Conservation (phyloP, 2,888 invertebrate genomes). For the Agrilus biguttatus region DNA sequence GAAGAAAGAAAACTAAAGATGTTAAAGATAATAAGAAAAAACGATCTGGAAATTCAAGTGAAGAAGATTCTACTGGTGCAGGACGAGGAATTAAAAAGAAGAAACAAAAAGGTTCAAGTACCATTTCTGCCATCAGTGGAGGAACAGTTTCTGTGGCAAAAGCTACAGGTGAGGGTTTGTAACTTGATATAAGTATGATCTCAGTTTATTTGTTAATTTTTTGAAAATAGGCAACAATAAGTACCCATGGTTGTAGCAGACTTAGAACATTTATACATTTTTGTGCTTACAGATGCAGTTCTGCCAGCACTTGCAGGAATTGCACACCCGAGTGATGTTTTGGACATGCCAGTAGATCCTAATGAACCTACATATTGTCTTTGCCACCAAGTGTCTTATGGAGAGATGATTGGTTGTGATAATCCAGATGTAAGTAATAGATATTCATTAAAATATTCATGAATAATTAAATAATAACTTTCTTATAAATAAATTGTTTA, state of each 20-base stretch:
- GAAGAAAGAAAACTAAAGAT: constrained; percentile 55
- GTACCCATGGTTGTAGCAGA: too few relatives aligned
- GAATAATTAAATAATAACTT: not conserved
- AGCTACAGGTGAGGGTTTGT: constrained; percentile 31
- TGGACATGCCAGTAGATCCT: constrained; percentile 89
- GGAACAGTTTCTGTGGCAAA: constrained; percentile 23
- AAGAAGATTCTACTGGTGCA: constrained; percentile 33
- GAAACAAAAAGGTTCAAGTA: constrained; percentile 37
- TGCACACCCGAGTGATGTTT: constrained; percentile 77
- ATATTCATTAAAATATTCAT: constrained; percentile 1
- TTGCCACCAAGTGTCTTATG: constrained; percentile 93
- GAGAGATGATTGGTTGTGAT: constrained; percentile 96
- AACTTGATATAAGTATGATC: constrained; percentile 11
- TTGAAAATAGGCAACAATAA: too few relatives aligned
- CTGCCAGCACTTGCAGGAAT: constrained; percentile 40
- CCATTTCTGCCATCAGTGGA: constrained; percentile 13
- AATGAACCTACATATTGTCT: constrained; percentile 98
- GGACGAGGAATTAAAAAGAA: constrained; percentile 36
- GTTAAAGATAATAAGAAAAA: constrained; percentile 45
- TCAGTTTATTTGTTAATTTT: too few relatives aligned
- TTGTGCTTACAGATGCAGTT: constrained; percentile 20
- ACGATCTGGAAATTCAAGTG: constrained; percentile 33
- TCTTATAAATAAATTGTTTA: not conserved
- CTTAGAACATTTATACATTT: too few relatives aligned
- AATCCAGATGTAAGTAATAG: constrained; percentile 59